These are phyloP conservation scores for Beaufortia kweichowensis DNA, from an alignment of 2,113 vertebrate genomes.

Conservation along the genomic window DNA sequence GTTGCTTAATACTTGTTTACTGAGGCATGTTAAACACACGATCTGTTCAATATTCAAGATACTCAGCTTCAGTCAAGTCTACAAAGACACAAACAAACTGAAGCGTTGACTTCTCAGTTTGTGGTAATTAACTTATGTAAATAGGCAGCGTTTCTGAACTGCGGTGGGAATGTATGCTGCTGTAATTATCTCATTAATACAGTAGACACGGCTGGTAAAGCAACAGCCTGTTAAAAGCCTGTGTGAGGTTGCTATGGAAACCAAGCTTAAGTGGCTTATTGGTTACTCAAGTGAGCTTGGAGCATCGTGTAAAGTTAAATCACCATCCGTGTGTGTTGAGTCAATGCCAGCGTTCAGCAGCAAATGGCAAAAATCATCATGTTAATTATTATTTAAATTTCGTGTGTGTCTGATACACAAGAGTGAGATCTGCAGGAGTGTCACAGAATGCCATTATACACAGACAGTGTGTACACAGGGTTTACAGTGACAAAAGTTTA, in stretches of 20 bases:
- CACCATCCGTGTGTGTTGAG: conserved; percentile 18
- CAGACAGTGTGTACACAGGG: conserved; percentile 15
- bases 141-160: conserved; percentile 59
- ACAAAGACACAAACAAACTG: conserved; percentile 52
- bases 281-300: conserved; percentile 47
- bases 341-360: not conserved
- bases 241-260: conserved; percentile 62
- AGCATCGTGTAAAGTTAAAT: conserved; percentile 30
- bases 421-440: conserved; percentile 3
- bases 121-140: conserved; percentile 67
- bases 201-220: conserved; percentile 50
- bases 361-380: conserved; percentile 31
- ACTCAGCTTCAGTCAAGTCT: conserved; percentile 31
- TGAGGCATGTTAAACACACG: not conserved
- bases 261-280: conserved; percentile 57
- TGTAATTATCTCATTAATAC: conserved; percentile 64
- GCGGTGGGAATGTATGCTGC: conserved; percentile 50
- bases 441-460: conserved; percentile 2
- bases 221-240: conserved; percentile 42
- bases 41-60: conserved; percentile 33
- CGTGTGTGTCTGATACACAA: not conserved
- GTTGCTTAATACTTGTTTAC: not conserved
- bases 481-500: conserved; percentile 17
- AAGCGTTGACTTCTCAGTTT: conserved; percentile 50
- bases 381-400: conserved; percentile 46